A percentile compares a stretch with the other conserved stretches of the same genome.
Conservation (phyloP, 2,797 vertebrate genomes). For the Parambassis ranga region DNA sequence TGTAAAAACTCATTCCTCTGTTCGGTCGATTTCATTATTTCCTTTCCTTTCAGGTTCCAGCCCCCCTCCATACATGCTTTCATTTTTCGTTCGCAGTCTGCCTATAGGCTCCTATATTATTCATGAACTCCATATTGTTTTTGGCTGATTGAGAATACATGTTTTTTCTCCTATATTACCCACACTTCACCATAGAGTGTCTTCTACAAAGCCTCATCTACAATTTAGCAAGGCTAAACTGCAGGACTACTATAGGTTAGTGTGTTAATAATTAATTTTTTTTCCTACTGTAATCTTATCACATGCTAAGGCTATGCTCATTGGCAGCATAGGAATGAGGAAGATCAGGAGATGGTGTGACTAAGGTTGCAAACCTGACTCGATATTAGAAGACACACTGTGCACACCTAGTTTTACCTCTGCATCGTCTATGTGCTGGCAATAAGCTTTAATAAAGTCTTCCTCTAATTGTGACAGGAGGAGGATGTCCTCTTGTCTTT, state of each 20-base stretch:
- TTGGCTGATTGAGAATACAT: conserved; percentile 41
- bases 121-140: conserved; percentile 66
- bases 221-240: conserved; percentile 40
- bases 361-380: not conserved
- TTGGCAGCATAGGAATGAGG: not conserved
- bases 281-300: conserved; percentile 5
- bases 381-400: not conserved
- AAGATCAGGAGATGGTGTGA: not conserved
- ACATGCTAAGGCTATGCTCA: not conserved
- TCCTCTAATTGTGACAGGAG: too few relatives aligned
- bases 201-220: conserved; percentile 7
- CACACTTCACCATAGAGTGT: conserved; percentile 14
- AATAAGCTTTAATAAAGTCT: too few relatives aligned
- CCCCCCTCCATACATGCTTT: conserved; percentile 11
- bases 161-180: conserved; percentile 38
- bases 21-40: too few relatives aligned
- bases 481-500: conserved; percentile 20
- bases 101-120: conserved; percentile 65
- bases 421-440: too few relatives aligned
- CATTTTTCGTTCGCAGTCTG: conserved; percentile 29
- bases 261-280: conserved; percentile 32
- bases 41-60: not conserved
- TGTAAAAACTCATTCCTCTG: not conserved
- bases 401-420: not conserved
- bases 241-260: conserved; percentile 26